phyloP scores from a whole-genome alignment of 2,113 vertebrate genomes.

The Ariopsis seemanni region DNA sequence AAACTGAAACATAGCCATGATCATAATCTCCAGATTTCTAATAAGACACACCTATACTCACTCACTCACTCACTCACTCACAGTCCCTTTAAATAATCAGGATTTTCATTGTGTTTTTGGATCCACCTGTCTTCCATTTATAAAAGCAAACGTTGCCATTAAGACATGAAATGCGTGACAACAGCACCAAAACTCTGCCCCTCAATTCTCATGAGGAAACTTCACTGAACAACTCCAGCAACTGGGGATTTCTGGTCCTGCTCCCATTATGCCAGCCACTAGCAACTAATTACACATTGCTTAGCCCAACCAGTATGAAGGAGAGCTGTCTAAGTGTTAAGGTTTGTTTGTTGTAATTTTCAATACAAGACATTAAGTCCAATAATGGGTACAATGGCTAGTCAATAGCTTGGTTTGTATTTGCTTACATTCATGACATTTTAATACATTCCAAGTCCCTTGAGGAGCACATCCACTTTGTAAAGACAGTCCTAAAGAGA shows the following conservation, averaged over 20 bases:
- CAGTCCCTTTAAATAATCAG: background rate
- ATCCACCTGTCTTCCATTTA: background rate
- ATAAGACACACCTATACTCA: background rate
- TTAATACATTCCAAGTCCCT: background rate
- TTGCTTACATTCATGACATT: background rate
- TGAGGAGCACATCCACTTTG: background rate
- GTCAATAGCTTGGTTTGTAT: background rate
- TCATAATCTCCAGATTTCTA: background rate
- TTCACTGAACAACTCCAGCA: background rate
- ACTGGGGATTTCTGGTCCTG: background rate
- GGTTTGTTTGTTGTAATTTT: background rate
- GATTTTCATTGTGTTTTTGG: background rate
- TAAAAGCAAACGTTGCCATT: background rate
- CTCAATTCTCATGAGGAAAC: background rate
- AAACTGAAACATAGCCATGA: background rate
- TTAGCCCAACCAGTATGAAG: background rate
- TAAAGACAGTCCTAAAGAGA: background rate
- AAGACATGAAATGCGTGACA: background rate
- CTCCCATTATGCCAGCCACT: background rate
- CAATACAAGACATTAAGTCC: background rate
- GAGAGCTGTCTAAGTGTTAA: background rate
- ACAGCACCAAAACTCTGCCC: background rate
- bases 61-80: background rate
- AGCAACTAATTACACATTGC: background rate
- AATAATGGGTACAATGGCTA: background rate